Evolutionary conservation across 1,140 invertebrate species (phyloP), one percentile per base, ranked within the genome.

Genomic region (Heliconius melpomene): DNA sequence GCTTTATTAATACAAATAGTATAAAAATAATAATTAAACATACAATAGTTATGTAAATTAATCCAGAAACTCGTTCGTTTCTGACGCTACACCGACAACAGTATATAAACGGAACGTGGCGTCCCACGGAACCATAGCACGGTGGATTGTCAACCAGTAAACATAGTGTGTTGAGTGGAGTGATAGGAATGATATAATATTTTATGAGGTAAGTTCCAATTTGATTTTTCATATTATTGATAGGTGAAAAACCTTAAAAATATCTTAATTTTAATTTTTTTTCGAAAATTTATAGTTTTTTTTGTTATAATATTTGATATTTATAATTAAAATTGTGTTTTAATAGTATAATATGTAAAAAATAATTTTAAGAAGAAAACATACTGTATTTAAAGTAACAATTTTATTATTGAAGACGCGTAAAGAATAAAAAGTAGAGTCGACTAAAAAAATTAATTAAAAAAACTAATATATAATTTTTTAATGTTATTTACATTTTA

Each of bases 181-280:
- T 66, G 60, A 26, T n/a, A 66, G 60, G 60, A 66, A 66, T 66
- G 60, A 66, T 66, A 66, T 66, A 66, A 66, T 66, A 66, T 66
- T 66, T 13, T 26, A 66, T 66, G 26, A 66, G 60, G 60, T 66
- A 29, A 66, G 60, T 29, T 23, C 1, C 8, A 57, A 23, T 23
- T 57, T 6, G 18, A 52, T 66, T 13, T 46, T 16, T 46, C 5
- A 16, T 5, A 66, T 26, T 13, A 11, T 26, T 66, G 16, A 13
- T 26, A 11, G 11, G 13, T 11, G 0, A 26, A 29, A 66, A 23
- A 23, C 2, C 7, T 57, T 23, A 23, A 18, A 57, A 66, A 5
- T 29, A 11, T 29, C 2, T 26, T 8, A 66, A 66, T 66, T 66
- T 66, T 29, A 1, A 2, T 2, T 29, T 1, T 6, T 66, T 66